Evolutionary conservation across 2,888 invertebrate species (phyloP).

Genomic region (Athalia rosae): DNA sequence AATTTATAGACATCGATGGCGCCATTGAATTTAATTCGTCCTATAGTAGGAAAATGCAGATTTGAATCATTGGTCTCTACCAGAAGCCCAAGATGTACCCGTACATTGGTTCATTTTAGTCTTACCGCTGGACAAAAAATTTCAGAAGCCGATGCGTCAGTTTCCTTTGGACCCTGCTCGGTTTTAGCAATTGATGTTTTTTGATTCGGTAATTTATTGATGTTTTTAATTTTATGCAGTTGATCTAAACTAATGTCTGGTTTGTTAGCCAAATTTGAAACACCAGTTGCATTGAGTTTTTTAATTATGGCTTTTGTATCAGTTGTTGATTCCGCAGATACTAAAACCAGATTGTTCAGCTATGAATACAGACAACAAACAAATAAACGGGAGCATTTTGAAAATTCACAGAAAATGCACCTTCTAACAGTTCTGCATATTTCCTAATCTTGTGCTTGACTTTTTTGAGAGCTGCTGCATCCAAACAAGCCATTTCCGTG

Average conservation of each 20-base stretch:
- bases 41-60: background rate
- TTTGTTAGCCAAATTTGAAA: conserved; percentile 80
- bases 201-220: background rate
- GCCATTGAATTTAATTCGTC: background rate
- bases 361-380: background rate
- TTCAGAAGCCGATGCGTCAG: background rate
- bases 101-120: background rate
- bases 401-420: conserved; percentile 69
- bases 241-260: conserved; percentile 77
- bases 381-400: conserved; percentile 31
- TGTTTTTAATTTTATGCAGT: conserved; percentile 76
- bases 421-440: conserved; percentile 82
- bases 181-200: background rate
- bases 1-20: background rate
- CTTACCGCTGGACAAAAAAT: background rate
- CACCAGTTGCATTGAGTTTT: conserved; percentile 80
- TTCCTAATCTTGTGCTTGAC: conserved; percentile 75
- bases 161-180: background rate
- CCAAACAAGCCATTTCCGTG: conserved; percentile 57
- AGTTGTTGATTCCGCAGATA: conserved; percentile 78
- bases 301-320: conserved; percentile 82
- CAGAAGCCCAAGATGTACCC: no score
- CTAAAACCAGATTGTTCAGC: conserved; percentile 71
- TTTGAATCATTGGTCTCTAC: background rate
- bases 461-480: conserved; percentile 73